These are phyloP conservation scores for Latrodectus hesperus DNA, from an alignment of 2,888 invertebrate genomes.

Conservation along the genomic window DNA sequence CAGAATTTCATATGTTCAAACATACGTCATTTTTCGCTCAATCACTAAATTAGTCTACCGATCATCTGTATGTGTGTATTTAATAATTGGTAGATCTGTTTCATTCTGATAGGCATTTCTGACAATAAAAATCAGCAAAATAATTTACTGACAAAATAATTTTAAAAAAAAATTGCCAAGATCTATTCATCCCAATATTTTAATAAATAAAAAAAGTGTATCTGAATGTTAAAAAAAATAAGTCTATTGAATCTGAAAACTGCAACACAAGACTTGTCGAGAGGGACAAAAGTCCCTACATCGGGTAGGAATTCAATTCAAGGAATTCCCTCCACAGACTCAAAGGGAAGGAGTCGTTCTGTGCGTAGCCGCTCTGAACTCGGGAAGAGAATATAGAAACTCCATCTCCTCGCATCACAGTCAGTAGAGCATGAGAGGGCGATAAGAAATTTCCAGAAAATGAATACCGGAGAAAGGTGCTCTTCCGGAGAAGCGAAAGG, in stretches of 20 bases:
- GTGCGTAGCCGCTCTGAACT: background rate
- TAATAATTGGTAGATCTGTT: too few relatives aligned
- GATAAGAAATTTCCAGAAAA: slow-evolving; percentile 59
- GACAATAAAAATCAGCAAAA: too few relatives aligned
- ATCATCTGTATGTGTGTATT: too few relatives aligned
- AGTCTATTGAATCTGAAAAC: background rate
- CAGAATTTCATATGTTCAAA: too few relatives aligned
- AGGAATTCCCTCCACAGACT: background rate
- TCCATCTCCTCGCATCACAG: slow-evolving; percentile 27
- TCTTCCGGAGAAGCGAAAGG: slow-evolving; percentile 28
- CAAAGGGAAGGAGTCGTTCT: background rate
- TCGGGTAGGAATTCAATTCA: background rate
- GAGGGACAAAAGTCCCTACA: background rate
- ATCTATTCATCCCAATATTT: background rate
- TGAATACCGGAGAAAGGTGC: slow-evolving; percentile 47
- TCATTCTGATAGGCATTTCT: too few relatives aligned
- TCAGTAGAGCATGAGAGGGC: slow-evolving; percentile 43
- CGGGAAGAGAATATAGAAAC: background rate
- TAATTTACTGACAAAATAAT: background rate
- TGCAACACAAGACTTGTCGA: background rate
- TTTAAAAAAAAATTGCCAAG: background rate
- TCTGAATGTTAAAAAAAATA: background rate
- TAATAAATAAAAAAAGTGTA: background rate
- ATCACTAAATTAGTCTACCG: too few relatives aligned
- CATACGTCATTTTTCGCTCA: too few relatives aligned